A percentile compares a stretch with the other conserved stretches of the same genome.
phyloP scores from a whole-genome alignment of 2,797 vertebrate genomes.

The Liparis tanakae region DNA sequence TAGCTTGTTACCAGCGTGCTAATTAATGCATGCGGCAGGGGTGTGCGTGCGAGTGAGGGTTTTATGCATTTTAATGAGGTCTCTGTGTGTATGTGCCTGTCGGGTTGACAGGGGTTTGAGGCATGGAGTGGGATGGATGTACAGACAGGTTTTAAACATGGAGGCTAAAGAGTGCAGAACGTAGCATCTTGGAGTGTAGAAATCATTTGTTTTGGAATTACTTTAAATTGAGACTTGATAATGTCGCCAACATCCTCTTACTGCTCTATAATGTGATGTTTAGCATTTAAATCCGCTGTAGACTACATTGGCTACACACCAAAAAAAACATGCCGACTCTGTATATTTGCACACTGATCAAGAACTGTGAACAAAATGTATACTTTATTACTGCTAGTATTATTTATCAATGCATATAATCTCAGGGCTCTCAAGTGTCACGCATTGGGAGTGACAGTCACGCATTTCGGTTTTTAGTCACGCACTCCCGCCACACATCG shows the following conservation, averaged over 20 bases:
- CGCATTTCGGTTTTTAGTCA: too few relatives aligned
- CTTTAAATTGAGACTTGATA: slow-evolving; percentile 6
- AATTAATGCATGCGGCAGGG: slow-evolving; percentile 83
- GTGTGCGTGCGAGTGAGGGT: slow-evolving; percentile 57
- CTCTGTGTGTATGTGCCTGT: slow-evolving; percentile 64
- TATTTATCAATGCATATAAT: slow-evolving; percentile 17
- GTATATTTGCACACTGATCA: slow-evolving; percentile 13
- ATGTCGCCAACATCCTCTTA: slow-evolving; percentile 13
- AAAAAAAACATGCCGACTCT: background rate
- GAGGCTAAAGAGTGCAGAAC: slow-evolving; percentile 36
- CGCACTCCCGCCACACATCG: too few relatives aligned
- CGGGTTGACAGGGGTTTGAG: slow-evolving; percentile 63
- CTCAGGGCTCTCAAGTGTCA: too few relatives aligned
- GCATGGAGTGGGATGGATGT: slow-evolving; percentile 57
- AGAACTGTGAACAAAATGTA: slow-evolving; percentile 1
- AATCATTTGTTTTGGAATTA: slow-evolving; percentile 50
- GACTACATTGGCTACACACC: background rate
- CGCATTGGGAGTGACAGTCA: too few relatives aligned
- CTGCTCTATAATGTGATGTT: background rate
- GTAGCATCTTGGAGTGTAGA: slow-evolving; percentile 25
- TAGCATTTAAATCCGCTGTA: background rate
- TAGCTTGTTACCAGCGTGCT: slow-evolving; percentile 83
- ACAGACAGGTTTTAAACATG: slow-evolving; percentile 56
- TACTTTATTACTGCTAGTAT: background rate
- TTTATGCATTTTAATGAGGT: slow-evolving; percentile 76